Percentiles rank a stretch among this genome's conserved stretches.
These are phyloP conservation scores for Lithophane socia DNA, from an alignment of 2,888 invertebrate species.

Conservation along the genomic window DNA sequence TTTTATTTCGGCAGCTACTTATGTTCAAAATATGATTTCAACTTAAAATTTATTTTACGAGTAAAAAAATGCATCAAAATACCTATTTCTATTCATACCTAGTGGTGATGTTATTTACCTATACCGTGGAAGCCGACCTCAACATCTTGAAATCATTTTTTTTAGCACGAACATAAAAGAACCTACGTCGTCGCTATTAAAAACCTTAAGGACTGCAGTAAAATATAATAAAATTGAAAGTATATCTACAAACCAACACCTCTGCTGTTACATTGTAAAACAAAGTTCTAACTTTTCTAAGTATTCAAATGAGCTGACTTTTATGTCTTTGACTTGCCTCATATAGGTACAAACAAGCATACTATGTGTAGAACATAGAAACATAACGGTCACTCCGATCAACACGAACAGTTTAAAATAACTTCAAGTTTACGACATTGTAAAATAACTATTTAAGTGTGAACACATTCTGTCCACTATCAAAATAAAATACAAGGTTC, in stretches of 20 bases:
- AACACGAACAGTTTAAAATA: conserved; percentile 40
- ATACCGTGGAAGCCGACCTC: too few relatives aligned
- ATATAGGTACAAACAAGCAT: conserved; percentile 14
- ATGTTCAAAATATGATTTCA: background rate
- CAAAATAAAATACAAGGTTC: background rate
- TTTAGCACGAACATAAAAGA: too few relatives aligned
- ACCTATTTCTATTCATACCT: too few relatives aligned
- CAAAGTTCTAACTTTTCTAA: conserved; percentile 18
- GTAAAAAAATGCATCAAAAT: background rate
- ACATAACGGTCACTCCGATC: conserved; percentile 30
- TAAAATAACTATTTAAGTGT: conserved; percentile 35
- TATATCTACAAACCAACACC: background rate
- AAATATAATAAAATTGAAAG: background rate
- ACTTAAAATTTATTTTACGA: background rate
- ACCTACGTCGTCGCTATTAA: background rate
- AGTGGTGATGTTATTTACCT: too few relatives aligned
- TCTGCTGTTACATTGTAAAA: conserved; percentile 11
- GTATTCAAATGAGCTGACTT: conserved; percentile 55
- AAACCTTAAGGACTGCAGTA: background rate
- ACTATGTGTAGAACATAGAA: conserved; percentile 45
- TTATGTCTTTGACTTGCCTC: conserved; percentile 41
- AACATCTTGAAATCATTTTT: background rate
- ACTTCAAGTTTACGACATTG: conserved; percentile 40
- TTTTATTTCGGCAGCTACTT: too few relatives aligned
- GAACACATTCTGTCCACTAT: conserved; percentile 12